Evolutionary conservation across 2,888 invertebrate genomes (phyloP).

Genomic region (Epinotia bilunana): DNA sequence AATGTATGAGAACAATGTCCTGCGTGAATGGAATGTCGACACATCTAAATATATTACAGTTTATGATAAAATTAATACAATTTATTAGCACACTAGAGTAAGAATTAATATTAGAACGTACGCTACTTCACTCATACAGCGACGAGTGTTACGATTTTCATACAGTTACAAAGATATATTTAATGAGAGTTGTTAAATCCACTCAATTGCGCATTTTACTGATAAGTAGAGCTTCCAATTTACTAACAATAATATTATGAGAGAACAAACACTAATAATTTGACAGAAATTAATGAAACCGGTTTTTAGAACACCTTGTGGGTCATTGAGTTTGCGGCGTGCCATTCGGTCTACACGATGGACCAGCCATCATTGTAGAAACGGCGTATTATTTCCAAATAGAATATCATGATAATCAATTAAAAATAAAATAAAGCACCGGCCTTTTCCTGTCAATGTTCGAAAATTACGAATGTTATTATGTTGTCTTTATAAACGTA

Average conservation of each 20-base stretch:
- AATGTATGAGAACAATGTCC: slow-evolving; percentile 70
- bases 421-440: not conserved
- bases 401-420: not conserved
- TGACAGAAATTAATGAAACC: not conserved
- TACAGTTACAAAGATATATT: slow-evolving; percentile 3
- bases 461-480: not conserved
- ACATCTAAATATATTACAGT: slow-evolving; percentile 80
- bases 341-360: slow-evolving; percentile 45
- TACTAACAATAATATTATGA: not conserved
- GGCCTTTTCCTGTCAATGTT: not conserved
- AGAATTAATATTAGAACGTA: slow-evolving; percentile 78
- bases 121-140: slow-evolving; percentile 61
- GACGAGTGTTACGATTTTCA: slow-evolving; percentile 69
- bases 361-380: slow-evolving; percentile 54
- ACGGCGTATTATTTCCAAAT: not conserved
- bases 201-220: not conserved
- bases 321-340: not conserved
- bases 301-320: not conserved
- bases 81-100: slow-evolving; percentile 83
- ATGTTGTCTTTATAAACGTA: not conserved
- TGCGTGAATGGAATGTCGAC: slow-evolving; percentile 80
- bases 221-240: not conserved
- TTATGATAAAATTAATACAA: slow-evolving; percentile 80
- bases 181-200: not conserved
- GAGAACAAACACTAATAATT: not conserved